Evolutionary conservation across 2,888 invertebrate genomes (phyloP).

Genomic region (Sphaerophoria taeniata): DNA sequence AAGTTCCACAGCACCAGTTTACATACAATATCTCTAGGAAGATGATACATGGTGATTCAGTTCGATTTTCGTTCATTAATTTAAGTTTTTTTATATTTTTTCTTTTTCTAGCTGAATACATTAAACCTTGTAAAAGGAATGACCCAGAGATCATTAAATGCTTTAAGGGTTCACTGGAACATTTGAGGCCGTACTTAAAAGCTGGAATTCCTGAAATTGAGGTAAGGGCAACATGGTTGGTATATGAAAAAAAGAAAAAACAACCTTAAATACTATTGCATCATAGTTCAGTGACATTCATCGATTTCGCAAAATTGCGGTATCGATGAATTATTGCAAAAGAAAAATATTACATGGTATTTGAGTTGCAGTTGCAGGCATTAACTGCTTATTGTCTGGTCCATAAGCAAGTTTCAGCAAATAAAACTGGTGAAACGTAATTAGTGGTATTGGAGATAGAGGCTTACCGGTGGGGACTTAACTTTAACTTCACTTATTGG

Average conservation of each 20-base stretch:
- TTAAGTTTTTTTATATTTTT: slow-evolving; percentile 78
- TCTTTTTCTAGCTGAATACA: slow-evolving; percentile 84
- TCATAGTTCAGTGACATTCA: slow-evolving; percentile 18
- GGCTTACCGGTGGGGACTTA: no score
- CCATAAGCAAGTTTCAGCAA: slow-evolving; percentile 11
- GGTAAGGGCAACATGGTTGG: slow-evolving; percentile 78
- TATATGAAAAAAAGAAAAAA: no score
- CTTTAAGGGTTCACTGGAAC: slow-evolving; percentile 84
- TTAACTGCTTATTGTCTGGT: neutral
- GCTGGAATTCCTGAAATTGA: slow-evolving; percentile 87
- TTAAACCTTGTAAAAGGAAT: slow-evolving; percentile 87
- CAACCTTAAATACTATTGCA: no score
- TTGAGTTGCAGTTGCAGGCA: slow-evolving; percentile 1
- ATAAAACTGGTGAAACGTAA: neutral
- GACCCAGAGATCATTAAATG: slow-evolving; percentile 86
- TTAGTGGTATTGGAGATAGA: neutral
- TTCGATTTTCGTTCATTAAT: slow-evolving; percentile 40
- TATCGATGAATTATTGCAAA: slow-evolving; percentile 37
- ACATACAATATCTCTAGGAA: neutral
- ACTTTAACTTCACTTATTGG: no score
- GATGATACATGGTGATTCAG: neutral
- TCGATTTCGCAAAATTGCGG: slow-evolving; percentile 26
- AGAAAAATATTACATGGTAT: neutral
- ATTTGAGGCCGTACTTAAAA: slow-evolving; percentile 85
- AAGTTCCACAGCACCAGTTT: neutral